Base-by-base conservation (phyloP, 2,113 vertebrate species). In the Microcebus ravelobensis region DNA sequence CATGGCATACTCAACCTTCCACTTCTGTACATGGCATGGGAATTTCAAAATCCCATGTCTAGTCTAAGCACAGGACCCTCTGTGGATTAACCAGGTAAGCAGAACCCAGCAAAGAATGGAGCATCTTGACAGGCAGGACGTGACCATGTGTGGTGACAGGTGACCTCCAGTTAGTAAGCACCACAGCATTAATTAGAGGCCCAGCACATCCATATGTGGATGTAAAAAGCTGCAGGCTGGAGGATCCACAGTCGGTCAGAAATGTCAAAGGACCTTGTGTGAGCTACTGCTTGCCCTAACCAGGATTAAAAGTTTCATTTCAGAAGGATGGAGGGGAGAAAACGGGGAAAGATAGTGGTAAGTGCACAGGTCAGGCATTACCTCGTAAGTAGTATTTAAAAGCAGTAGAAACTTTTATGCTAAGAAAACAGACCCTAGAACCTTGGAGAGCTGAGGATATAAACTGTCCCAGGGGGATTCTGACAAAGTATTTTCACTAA, bases 1-100 rank as follows among this genome's bases (percentile, higher is more conserved):
- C 70, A 15, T 0, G 42, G 8, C 8, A 20, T 12, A 23, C 18
- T 23, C 7, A 48, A 45, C 34, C 5, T 20, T 14, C 31, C 45
- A 42, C 29, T 50, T 12, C 48, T 42, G 79, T 2, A 15, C 7
- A n/a, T 0, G 1, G 34, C 0, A 1, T 14, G 31, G 61, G 48
- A 23, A 70, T 3, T 45, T 61, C 27, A 21, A 57, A 68, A 55
- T 9, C 34, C 31, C 25, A 5, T 20, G 36, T n/a, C 25, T 34
- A n/a, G 55, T 20, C 15, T 45, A 21, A 59, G 36, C 73, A 79
- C 0, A 39, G 55, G 39, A 74, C 17, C 8, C 29, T 68, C 4
- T 57, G 55, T 63, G 42, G 4, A 3, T 77, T 52, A 65, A 42
- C 34, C 34, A 65, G 31, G 52, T 27, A 55, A 90, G 39, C 81